Base-by-base conservation (phyloP, 1,140 invertebrate genomes). In the Cepaea nemoralis region DNA sequence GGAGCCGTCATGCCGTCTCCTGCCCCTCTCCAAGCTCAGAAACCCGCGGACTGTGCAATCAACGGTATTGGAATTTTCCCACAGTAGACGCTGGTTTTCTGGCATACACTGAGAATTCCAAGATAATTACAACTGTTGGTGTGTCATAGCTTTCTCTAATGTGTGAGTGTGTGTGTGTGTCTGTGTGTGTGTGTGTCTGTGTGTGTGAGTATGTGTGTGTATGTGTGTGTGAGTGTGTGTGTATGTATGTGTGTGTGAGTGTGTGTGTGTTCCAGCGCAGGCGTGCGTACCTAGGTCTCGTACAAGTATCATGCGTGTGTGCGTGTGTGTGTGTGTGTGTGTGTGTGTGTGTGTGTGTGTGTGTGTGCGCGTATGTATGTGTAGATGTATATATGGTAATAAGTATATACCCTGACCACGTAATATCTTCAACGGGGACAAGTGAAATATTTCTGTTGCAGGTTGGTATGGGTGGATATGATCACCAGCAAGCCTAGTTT, bases 281-380 rank as follows among this genome's bases (percentile, higher is more conserved):
- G 24, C 24, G 24, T 10, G 24, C n/a, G 63, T 6, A 6, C 31
- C 63, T 10, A 27, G 63, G 24, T 27, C n/a, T 55, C 50, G 14
- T 55, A 55, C 14, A n/a, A 55, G 14, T n/a, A 55, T 14, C 50
- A n/a, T 55, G 50, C n/a, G 50, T 55, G 50, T 55, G 50, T 55
- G n/a, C n/a, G 50, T 55, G 50, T 55, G 50, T 55, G 50, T 55
- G 50, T 16, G 14, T 14, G 14, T 55, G 50, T 16, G 14, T 55
- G 14, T n/a, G 14, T 16, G 14, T 16, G 14, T 55, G 14, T 55
- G n/a, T 16, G n/a, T 14, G n/a, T 55, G 14, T 16, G 50, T n/a
- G 50, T 55, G n/a, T 55, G n/a, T 55, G 50, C n/a, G 50, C 50
- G n/a, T 55, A n/a, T 55, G 50, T 55, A 55, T 55, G 50, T 55